These are phyloP conservation scores for Lepisosteus osseus DNA, from an alignment of 2,113 vertebrate species.

Conservation along the genomic window DNA sequence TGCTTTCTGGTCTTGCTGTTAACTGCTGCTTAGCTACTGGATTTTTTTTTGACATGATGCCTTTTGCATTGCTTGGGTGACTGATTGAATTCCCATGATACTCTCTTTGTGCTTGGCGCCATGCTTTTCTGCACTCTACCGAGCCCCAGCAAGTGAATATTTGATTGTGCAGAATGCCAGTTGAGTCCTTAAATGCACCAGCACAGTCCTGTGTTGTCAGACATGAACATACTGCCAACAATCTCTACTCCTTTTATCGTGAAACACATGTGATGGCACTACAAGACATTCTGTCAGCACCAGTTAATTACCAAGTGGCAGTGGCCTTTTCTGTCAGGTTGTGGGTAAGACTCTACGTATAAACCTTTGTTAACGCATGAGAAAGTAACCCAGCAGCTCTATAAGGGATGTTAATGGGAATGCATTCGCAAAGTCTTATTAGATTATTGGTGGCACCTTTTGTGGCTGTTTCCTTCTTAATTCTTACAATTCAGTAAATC, in stretches of 20 bases:
- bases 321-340: conserved; percentile 26
- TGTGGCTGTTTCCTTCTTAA: conserved; percentile 18
- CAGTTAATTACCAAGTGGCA: conserved; percentile 26
- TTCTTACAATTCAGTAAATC: too few relatives aligned
- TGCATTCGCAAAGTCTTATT: conserved; percentile 56
- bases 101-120: conserved; percentile 54
- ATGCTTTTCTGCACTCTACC: conserved; percentile 33
- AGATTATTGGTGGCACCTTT: conserved; percentile 47
- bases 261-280: conserved; percentile 31
- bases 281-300: conserved; percentile 40
- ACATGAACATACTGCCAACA: conserved; percentile 34
- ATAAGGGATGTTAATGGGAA: conserved; percentile 36
- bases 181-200: conserved; percentile 33
- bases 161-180: conserved; percentile 45
- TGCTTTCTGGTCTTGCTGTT: neutral
- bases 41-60: conserved; percentile 48
- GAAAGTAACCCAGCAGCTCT: conserved; percentile 28
- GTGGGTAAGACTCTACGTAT: conserved; percentile 27
- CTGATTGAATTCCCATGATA: conserved; percentile 51
- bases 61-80: conserved; percentile 59
- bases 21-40: conserved; percentile 28
- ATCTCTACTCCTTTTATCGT: conserved; percentile 31
- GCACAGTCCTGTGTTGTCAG: conserved; percentile 33
- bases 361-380: conserved; percentile 39
- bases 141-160: conserved; percentile 37